Percentiles rank a stretch among this genome's conserved stretches.
phyloP scores from a whole-genome alignment of 1,140 invertebrate species.

The Physella acuta region DNA sequence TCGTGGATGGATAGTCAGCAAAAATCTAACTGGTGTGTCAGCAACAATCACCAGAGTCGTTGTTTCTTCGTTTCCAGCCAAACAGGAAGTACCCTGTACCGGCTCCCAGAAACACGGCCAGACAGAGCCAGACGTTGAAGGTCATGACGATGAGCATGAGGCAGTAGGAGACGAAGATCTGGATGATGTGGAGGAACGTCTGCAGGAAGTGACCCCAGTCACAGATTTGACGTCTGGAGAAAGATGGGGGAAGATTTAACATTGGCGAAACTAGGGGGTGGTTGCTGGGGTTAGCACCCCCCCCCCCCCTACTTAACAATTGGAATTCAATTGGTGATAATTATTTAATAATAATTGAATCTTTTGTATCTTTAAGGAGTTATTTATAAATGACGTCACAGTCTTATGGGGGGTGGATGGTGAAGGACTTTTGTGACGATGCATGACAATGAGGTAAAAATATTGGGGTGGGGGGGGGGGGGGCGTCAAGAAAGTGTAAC shows the following conservation, averaged over 20 bases:
- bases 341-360: too few relatives aligned
- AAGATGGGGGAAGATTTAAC: background rate
- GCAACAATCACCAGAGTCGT: constrained; percentile 89
- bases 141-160: constrained; percentile 99
- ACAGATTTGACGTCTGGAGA: constrained; percentile 42
- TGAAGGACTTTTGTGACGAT: too few relatives aligned
- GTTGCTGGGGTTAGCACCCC: background rate
- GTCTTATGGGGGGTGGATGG: background rate
- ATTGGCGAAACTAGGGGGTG: too few relatives aligned
- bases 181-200: constrained; percentile 84
- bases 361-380: too few relatives aligned
- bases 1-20: too few relatives aligned
- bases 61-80: constrained; percentile 87
- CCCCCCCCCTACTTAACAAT: too few relatives aligned
- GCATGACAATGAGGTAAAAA: too few relatives aligned
- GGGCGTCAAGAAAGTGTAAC: too few relatives aligned
- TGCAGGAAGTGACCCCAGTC: constrained; percentile 73
- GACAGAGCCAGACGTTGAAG: constrained; percentile 91
- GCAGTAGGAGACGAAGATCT: constrained; percentile 81
- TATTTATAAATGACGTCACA: background rate
- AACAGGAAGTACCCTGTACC: constrained; percentile 90
- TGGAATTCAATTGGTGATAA: too few relatives aligned
- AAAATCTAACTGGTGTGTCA: too few relatives aligned
- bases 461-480: too few relatives aligned
- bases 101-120: constrained; percentile 84